Evolutionary conservation across 2,113 vertebrate genomes (phyloP).

Genomic region (Psittacus erithacus): DNA sequence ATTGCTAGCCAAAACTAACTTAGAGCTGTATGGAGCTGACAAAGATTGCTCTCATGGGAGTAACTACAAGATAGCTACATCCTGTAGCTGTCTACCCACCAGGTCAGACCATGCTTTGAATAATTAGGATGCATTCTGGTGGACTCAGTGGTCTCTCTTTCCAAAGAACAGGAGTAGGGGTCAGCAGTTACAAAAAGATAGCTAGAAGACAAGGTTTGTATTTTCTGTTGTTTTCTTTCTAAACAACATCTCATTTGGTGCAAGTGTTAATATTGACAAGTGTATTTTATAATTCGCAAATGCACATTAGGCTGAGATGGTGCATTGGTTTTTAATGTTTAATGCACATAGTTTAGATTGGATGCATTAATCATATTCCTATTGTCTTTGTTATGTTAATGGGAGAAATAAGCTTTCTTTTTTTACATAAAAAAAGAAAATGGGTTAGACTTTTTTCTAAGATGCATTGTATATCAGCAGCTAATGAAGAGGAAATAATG

Average conservation of each 20-base stretch:
- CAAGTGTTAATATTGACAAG: constrained; percentile 3
- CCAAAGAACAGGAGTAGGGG: background rate
- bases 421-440: background rate
- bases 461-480: constrained; percentile 54
- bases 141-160: background rate
- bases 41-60: rapidly evolving
- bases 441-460: background rate
- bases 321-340: constrained; percentile 8
- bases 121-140: background rate
- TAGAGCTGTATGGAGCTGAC: background rate
- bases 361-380: constrained; percentile 36
- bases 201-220: background rate
- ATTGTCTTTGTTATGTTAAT: constrained; percentile 33
- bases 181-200: background rate
- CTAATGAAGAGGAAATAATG: constrained; percentile 77
- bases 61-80: rapidly evolving
- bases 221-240: background rate
- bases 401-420: constrained; percentile 4
- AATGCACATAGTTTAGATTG: constrained; percentile 35
- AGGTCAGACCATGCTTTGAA: background rate
- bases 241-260: background rate
- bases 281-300: background rate
- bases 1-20: background rate
- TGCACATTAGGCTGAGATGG: background rate
- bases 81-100: background rate